phyloP scores from a whole-genome alignment of 2,113 vertebrate species.

The Cinclus cinclus region DNA sequence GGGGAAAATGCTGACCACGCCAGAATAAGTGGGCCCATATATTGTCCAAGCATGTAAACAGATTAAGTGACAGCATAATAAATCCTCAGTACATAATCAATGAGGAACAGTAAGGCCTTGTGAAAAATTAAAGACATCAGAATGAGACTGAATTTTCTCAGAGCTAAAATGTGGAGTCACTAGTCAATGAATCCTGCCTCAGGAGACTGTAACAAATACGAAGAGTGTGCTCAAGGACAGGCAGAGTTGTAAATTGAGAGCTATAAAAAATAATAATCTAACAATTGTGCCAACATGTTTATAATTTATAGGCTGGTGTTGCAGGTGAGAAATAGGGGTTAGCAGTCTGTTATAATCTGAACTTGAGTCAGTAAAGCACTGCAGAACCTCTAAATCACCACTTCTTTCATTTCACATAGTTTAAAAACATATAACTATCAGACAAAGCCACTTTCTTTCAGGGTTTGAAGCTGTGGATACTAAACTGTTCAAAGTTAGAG shows the following conservation, averaged over 20 bases:
- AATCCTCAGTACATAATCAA: constrained; percentile 73
- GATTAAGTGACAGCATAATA: constrained; percentile 71
- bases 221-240: constrained; percentile 68
- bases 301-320: constrained; percentile 70
- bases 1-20: not conserved
- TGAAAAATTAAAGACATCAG: constrained; percentile 56
- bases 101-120: constrained; percentile 58
- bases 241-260: constrained; percentile 65
- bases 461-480: constrained; percentile 34
- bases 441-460: constrained; percentile 53
- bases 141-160: constrained; percentile 59
- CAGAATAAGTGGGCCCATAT: constrained; percentile 46
- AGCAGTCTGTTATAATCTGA: constrained; percentile 69
- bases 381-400: constrained; percentile 64
- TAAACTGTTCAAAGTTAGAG: constrained; percentile 46
- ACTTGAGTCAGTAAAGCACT: constrained; percentile 59
- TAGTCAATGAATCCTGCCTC: constrained; percentile 64
- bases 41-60: constrained; percentile 61
- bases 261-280: constrained; percentile 73
- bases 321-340: constrained; percentile 68
- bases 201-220: constrained; percentile 61
- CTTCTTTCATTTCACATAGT: constrained; percentile 54
- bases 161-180: constrained; percentile 45
- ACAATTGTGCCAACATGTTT: constrained; percentile 61
- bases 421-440: constrained; percentile 68